Evolutionary conservation across 2,797 vertebrate species (phyloP).

Genomic region (Sebastiscus albofasciatus): DNA sequence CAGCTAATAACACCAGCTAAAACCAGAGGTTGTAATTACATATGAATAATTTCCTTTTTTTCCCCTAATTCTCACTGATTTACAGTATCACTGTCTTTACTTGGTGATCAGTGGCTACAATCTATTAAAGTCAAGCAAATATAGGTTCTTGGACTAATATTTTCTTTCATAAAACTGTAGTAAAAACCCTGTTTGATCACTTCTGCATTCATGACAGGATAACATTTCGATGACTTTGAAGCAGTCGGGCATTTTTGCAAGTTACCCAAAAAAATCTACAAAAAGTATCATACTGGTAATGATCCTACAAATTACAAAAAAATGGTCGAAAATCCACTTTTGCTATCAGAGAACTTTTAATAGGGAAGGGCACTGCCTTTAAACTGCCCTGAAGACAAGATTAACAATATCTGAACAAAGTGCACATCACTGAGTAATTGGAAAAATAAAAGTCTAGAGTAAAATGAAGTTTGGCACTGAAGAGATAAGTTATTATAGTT

Average conservation of each 20-base stretch:
- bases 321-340: not conserved
- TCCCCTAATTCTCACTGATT: not conserved
- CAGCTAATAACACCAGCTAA: constrained; percentile 1
- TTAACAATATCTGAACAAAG: not conserved
- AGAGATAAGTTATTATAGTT: not conserved
- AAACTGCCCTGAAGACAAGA: not conserved
- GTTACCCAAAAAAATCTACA: not conserved
- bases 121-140: not conserved
- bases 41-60: not conserved
- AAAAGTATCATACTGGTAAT: not conserved
- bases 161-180: not conserved
- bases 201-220: not conserved
- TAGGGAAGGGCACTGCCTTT: not conserved
- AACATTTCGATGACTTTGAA: not conserved
- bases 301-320: not conserved
- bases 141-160: not conserved
- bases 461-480: not conserved
- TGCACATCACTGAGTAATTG: not conserved
- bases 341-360: not conserved
- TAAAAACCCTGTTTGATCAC: not conserved
- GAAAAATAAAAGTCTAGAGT: not conserved
- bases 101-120: not conserved
- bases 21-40: constrained; percentile 12
- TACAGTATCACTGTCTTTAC: not conserved
- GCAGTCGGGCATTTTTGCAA: not conserved